Evolutionary conservation across 2,113 vertebrate genomes (phyloP), one percentile per base, ranked within the genome.

Genomic region (Ploceus nigricollis): DNA sequence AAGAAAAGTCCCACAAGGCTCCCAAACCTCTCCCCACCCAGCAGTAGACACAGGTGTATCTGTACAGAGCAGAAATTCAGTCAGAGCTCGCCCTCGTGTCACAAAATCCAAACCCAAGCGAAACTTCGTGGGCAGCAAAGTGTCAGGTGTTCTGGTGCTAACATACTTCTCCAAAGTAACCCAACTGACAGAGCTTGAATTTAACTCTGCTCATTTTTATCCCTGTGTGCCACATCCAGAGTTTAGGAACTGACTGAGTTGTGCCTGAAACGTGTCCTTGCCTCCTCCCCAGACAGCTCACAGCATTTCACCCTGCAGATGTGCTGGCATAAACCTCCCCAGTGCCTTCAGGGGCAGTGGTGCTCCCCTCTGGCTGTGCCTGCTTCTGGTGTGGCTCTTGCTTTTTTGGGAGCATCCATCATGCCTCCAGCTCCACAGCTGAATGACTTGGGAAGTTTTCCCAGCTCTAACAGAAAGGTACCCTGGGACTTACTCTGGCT

Each of bases 401-500:
- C 56, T 48, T 93, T 93, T 95, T 69, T 75, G 45, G 73, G 87
- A 71, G 63, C 68, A 87, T 35, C 82, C 86, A 71, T 50, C 77
- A 31, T 13, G 60, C 51, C 64, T 83, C 13, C 33, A 75, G 71
- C 65, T 88, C 92, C 92, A 70, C 76, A 90, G 92, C 88, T 96
- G 94, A 96, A 51, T 20, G 47, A 10, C 25, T 79, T 71, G 94
- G 93, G 70, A 95, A 87, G 92, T 64, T 82, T 91, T 89, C 87
- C 93, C 87, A 92, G 70, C 39, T 21, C 75, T 50, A 71, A 86
- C 61, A 82, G 85, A 96, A 58, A 84, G 92, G 91, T 93, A 93
- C 86, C 66, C 87, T 89, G 93, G 93, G 88, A 92, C 84, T 94
- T 31, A 56, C 65, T 75, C 70, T 93, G 89, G 84, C 89, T 95